Conservation (phyloP, 37 sponge, comb jelly and placozoan genomes). For the Halisarca cf. caerulea region DNA sequence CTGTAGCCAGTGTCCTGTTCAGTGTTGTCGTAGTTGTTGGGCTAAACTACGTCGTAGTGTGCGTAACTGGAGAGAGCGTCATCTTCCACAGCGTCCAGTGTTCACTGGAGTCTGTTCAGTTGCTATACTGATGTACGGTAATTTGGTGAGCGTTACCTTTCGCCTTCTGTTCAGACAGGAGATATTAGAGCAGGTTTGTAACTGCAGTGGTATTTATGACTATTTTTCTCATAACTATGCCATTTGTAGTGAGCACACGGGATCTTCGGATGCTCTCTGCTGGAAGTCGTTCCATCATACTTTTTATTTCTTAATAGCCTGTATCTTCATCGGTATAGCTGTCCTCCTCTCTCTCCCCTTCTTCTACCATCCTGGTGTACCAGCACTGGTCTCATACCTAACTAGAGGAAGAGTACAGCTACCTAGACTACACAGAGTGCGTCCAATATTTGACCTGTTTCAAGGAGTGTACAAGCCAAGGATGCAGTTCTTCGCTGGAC, state of each 20-base stretch:
- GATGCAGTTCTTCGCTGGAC: conserved; percentile 1
- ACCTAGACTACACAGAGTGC: background rate
- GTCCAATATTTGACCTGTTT: background rate
- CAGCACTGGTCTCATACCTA: background rate
- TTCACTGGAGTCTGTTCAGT: background rate
- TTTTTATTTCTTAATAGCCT: background rate
- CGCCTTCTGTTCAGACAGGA: background rate
- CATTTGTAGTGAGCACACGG: no score
- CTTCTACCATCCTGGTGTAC: conserved; percentile 4
- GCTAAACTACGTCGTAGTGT: background rate
- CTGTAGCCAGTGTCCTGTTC: background rate
- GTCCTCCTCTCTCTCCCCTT: background rate
- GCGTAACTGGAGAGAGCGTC: conserved; percentile 12
- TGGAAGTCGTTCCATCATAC: background rate
- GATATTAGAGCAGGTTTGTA: no score
- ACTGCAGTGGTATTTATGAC: no score
- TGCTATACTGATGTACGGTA: background rate
- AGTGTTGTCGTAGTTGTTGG: background rate
- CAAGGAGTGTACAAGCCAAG: conserved; percentile 20
- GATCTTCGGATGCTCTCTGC: no score
- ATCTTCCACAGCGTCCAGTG: background rate
- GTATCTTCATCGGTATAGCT: background rate
- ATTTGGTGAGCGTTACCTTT: background rate
- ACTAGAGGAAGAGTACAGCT: background rate
- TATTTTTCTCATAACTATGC: no score